Evolutionary conservation across 2,888 invertebrate species (phyloP).

Genomic region (Tetropium fuscum): DNA sequence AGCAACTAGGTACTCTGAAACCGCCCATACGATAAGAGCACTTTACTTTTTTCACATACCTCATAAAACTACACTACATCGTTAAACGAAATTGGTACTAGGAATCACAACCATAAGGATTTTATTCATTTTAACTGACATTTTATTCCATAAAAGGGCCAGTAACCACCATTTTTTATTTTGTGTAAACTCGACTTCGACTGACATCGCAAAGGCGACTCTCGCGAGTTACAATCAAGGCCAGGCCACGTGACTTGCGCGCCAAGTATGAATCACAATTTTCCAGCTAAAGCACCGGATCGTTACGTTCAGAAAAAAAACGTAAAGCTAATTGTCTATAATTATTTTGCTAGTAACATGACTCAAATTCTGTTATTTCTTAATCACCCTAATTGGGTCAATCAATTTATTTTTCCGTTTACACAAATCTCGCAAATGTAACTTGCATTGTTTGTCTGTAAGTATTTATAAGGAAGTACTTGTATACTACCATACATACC

Average conservation of each 20-base stretch:
- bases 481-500: no score
- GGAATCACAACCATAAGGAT: conserved; percentile 46
- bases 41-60: conserved; percentile 39
- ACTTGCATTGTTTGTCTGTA: no score
- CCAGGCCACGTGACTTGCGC: conserved; percentile 54
- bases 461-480: no score
- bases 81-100: conserved; percentile 35
- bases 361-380: conserved; percentile 22
- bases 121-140: conserved; percentile 47
- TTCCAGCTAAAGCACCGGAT: conserved; percentile 22
- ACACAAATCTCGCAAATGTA: no score
- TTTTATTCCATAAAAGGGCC: conserved; percentile 47
- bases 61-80: conserved; percentile 40
- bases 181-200: conserved; percentile 47
- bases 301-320: conserved; percentile 7
- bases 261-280: conserved; percentile 53
- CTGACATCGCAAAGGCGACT: conserved; percentile 41
- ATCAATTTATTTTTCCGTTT: conserved; percentile 14
- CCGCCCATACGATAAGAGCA: conserved; percentile 29
- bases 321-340: background rate
- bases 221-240: conserved; percentile 53
- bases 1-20: conserved; percentile 46
- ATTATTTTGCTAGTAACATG: conserved; percentile 13
- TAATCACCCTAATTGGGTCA: conserved; percentile 15
- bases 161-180: conserved; percentile 62